Conservation (phyloP, 2,113 vertebrate genomes). For the Oostethus manadensis region DNA sequence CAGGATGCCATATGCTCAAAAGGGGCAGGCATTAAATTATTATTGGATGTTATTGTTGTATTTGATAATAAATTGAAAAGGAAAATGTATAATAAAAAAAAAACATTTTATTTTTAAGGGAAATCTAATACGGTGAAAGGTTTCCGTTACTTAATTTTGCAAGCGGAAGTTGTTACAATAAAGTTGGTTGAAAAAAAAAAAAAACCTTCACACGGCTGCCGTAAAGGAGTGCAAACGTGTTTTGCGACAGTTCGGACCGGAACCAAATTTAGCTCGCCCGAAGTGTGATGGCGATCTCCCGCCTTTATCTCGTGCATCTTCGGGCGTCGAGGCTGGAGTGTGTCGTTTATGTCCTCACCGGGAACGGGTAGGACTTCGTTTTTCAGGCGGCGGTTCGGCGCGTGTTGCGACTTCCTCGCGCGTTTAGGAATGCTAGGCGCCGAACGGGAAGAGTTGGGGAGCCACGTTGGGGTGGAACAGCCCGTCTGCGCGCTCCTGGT, state of each 20-base stretch:
- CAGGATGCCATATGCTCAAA: no score
- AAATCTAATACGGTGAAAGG: no score
- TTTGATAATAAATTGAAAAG: no score
- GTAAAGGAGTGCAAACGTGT: background rate
- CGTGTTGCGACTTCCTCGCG: background rate
- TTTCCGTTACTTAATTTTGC: no score
- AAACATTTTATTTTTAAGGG: no score
- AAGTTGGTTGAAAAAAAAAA: background rate
- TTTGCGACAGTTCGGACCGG: background rate
- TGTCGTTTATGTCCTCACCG: background rate
- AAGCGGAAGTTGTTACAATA: background rate
- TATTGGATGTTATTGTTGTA: no score
- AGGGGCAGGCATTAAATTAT: no score
- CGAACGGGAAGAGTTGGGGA: conserved; percentile 12
- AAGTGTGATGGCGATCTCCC: background rate
- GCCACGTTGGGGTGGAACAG: background rate
- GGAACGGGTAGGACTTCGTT: background rate
- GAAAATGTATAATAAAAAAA: no score
- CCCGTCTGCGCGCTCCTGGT: background rate
- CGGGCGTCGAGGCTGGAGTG: background rate
- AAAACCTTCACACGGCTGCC: background rate
- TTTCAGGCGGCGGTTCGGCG: background rate
- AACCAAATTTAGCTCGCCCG: background rate
- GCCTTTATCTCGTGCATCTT: background rate
- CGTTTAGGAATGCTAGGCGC: background rate